These are phyloP conservation scores for Ochropacha duplaris DNA, from an alignment of 2,888 invertebrate species.

Conservation along the genomic window DNA sequence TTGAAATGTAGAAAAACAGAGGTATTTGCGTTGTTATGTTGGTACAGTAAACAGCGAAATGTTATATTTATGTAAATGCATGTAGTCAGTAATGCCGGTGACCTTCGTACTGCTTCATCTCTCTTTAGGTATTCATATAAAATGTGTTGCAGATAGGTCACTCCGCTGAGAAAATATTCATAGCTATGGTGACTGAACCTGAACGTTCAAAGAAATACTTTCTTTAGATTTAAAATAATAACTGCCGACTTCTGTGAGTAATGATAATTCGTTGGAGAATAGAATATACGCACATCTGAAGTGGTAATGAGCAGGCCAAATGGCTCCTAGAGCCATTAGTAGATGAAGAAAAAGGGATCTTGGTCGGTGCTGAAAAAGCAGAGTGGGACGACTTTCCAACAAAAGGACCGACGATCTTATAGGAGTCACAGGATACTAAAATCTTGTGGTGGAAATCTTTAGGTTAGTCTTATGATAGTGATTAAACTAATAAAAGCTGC, in stretches of 20 bases:
- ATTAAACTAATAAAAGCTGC: not conserved
- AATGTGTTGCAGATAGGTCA: conserved; percentile 24
- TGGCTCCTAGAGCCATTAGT: too few relatives aligned
- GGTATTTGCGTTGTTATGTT: conserved; percentile 2
- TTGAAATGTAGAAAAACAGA: not conserved
- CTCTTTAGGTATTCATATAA: conserved; percentile 25
- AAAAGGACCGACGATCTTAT: not conserved
- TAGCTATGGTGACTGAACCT: too few relatives aligned
- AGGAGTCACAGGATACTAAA: not conserved
- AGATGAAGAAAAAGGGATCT: too few relatives aligned
- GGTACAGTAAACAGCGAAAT: conserved; percentile 4
- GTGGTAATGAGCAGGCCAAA: not conserved
- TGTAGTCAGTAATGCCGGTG: conserved; percentile 39
- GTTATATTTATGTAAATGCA: conserved; percentile 20
- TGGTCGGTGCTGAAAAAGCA: too few relatives aligned
- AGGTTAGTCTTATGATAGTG: not conserved
- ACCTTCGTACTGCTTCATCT: conserved; percentile 63
- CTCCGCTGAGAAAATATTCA: not conserved
- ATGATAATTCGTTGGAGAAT: too few relatives aligned
- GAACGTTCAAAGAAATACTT: too few relatives aligned
- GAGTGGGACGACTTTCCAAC: not conserved
- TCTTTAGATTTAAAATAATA: too few relatives aligned
- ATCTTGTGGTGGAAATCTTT: too few relatives aligned
- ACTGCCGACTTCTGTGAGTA: too few relatives aligned
- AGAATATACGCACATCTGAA: too few relatives aligned